Conservation (phyloP, 2,797 vertebrate species). For the Leptatherina wallacei region DNA sequence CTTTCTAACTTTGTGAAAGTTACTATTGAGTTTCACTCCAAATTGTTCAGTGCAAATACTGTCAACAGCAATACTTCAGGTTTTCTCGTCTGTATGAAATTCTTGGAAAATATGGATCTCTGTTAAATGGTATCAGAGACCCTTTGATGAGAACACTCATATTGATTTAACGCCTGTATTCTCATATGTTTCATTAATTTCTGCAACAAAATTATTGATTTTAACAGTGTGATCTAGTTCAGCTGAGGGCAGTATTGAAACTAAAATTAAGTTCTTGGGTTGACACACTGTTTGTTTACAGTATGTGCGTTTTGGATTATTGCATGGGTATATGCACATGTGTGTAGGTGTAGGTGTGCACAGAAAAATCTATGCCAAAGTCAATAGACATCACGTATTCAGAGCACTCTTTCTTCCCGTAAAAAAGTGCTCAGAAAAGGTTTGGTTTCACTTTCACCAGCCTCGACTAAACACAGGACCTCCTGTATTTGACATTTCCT, state of each 20-base stretch:
- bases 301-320: constrained; percentile 43
- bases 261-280: constrained; percentile 51
- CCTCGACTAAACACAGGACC: constrained; percentile 2
- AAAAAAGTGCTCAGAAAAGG: no score
- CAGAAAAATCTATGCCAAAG: constrained; percentile 30
- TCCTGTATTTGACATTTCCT: constrained; percentile 1
- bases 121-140: constrained; percentile 34
- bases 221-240: constrained; percentile 48
- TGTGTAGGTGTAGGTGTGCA: neutral
- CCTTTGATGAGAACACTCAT: constrained; percentile 35
- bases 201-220: constrained; percentile 67
- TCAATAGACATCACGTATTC: constrained; percentile 45
- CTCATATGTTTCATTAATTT: constrained; percentile 71
- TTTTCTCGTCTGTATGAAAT: constrained; percentile 18
- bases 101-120: constrained; percentile 44
- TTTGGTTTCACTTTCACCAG: constrained; percentile 22
- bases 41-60: neutral
- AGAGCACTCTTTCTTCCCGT: constrained; percentile 22
- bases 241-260: constrained; percentile 53
- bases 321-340: constrained; percentile 7
- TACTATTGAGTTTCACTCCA: constrained; percentile 4
- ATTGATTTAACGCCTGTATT: constrained; percentile 63
- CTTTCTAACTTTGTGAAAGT: constrained; percentile 12
- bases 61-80: constrained; percentile 4
- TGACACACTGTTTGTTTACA: constrained; percentile 56